A percentile compares a stretch with the other conserved stretches of the same genome.
phyloP scores from a whole-genome alignment of 64 coral and sea anemone genomes.

The Exaiptasia diaphana region DNA sequence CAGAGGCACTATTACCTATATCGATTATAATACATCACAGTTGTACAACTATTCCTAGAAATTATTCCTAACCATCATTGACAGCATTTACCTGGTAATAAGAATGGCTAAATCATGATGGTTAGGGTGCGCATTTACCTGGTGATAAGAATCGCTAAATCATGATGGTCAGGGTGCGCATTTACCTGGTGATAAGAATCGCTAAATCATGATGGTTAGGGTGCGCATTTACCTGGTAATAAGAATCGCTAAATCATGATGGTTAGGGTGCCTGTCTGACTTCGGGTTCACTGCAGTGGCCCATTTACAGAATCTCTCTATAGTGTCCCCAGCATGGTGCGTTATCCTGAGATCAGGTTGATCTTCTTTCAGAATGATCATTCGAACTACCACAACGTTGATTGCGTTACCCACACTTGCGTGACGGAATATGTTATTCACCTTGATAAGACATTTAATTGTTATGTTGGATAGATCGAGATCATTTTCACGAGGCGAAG shows the following conservation, averaged over 20 bases:
- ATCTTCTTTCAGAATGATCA: conserved; percentile 82
- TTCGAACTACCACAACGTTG: conserved; percentile 78
- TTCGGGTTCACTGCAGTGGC: conserved; percentile 61
- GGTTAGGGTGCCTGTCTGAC: conserved; percentile 82
- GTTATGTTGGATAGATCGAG: neutral
- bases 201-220: neutral
- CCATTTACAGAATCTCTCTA: conserved; percentile 85
- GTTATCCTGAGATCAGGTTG: conserved; percentile 73
- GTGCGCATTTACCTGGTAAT: conserved; percentile 69
- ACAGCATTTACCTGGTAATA: too few species aligned
- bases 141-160: neutral
- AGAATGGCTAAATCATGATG: neutral
- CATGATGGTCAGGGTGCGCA: neutral
- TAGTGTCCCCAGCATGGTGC: conserved; percentile 80
- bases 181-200: conserved; percentile 80
- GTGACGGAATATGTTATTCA: conserved; percentile 80
- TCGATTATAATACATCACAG: too few species aligned
- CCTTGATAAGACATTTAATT: conserved; percentile 8
- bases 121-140: too few species aligned
- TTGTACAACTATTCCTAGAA: too few species aligned
- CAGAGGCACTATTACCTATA: too few species aligned
- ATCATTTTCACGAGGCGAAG: too few species aligned
- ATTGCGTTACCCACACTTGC: conserved; percentile 87
- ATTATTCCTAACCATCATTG: too few species aligned
- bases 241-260: conserved; percentile 83